Conservation (phyloP, 2,797 vertebrate genomes). For the Lutjanus campechanus region DNA sequence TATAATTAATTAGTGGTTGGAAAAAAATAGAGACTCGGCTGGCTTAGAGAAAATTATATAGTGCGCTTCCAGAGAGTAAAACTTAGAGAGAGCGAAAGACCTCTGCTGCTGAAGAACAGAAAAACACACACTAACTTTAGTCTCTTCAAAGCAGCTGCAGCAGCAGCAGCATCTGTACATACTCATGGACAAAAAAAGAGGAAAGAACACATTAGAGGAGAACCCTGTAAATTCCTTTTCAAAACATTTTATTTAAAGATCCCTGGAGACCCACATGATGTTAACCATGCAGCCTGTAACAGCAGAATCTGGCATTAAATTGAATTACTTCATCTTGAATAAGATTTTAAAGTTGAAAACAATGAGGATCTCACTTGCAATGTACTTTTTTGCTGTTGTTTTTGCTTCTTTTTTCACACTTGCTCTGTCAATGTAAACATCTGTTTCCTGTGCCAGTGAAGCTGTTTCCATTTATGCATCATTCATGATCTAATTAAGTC, state of each 20-base stretch:
- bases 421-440: too few relatives aligned
- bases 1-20: constrained; percentile 91
- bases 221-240: not conserved
- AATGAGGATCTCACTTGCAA: too few relatives aligned
- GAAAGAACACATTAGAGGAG: constrained; percentile 25
- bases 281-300: not conserved
- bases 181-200: constrained; percentile 4
- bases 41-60: constrained; percentile 89
- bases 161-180: constrained; percentile 13
- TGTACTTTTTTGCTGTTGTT: too few relatives aligned
- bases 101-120: constrained; percentile 78
- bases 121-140: constrained; percentile 51
- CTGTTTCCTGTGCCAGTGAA: too few relatives aligned
- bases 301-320: not conserved
- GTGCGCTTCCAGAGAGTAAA: constrained; percentile 86
- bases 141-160: constrained; percentile 8
- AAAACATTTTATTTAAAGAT: constrained; percentile 17
- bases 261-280: not conserved
- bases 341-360: not conserved
- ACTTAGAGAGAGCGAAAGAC: constrained; percentile 73
- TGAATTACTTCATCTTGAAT: not conserved
- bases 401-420: not conserved
- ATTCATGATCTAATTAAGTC: not conserved
- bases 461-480: not conserved
- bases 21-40: constrained; percentile 88